Conservation (phyloP, 92 coral and sea anemone genomes). For the Epizoanthus scotinus region DNA sequence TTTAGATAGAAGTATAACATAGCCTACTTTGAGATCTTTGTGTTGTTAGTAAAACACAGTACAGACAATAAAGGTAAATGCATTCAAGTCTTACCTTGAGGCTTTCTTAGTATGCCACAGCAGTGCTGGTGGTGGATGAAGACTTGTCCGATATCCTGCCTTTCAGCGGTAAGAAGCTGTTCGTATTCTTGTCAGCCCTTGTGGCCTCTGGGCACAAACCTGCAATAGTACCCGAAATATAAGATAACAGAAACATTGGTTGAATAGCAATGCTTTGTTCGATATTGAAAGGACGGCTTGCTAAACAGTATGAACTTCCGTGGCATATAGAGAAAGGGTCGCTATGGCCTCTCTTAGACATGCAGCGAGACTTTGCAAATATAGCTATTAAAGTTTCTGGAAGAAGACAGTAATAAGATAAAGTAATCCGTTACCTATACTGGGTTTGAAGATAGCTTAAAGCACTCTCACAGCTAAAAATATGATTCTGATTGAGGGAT, state of each 20-base stretch:
- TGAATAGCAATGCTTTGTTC: conserved; percentile 7
- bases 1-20: no score
- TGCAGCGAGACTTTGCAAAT: not conserved
- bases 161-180: no score
- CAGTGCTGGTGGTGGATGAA: no score
- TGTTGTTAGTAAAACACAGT: no score
- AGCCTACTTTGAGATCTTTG: no score
- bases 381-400: not conserved
- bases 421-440: not conserved
- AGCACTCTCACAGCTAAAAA: not conserved
- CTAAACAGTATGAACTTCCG: conserved; percentile 19
- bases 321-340: not conserved
- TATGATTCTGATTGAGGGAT: not conserved
- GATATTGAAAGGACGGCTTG: conserved; percentile 16
- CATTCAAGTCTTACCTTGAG: no score
- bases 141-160: no score
- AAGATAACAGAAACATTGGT: conserved; percentile 5
- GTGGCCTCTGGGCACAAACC: conserved; percentile 15
- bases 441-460: not conserved
- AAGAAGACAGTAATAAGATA: not conserved
- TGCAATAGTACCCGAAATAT: conserved; percentile 3
- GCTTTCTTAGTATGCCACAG: no score
- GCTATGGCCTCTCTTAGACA: not conserved
- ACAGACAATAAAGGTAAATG: no score
- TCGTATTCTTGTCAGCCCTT: conserved; percentile 6